phyloP scores from a whole-genome alignment of 2,888 invertebrate genomes.

The Incurvaria masculella region DNA sequence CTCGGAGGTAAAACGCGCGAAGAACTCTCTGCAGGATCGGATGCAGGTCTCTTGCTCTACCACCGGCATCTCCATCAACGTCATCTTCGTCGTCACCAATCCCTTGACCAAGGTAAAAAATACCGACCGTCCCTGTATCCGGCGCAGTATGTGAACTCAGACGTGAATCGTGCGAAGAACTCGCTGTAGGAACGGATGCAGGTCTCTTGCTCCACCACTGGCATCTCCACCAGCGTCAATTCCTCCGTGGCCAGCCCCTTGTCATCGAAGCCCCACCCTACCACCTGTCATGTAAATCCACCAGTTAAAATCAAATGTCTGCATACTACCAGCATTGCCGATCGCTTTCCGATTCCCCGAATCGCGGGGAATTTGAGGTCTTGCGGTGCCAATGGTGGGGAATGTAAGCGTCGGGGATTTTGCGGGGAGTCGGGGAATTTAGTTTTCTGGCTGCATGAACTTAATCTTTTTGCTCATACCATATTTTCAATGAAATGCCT shows the following conservation, averaged over 20 bases:
- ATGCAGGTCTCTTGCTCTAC: constrained; percentile 36
- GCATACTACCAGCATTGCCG: too few relatives aligned
- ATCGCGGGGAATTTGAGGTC: too few relatives aligned
- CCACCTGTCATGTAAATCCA: too few relatives aligned
- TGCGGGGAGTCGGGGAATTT: too few relatives aligned
- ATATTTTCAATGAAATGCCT: too few relatives aligned
- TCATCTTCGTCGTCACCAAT: too few relatives aligned
- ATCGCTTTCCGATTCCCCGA: too few relatives aligned
- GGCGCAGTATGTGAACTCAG: constrained; percentile 53
- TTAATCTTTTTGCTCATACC: too few relatives aligned
- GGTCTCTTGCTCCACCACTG: constrained; percentile 55
- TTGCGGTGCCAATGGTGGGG: too few relatives aligned
- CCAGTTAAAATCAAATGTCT: too few relatives aligned
- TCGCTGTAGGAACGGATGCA: constrained; percentile 60
- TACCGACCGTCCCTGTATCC: constrained; percentile 44
- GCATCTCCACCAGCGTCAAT: constrained; percentile 57
- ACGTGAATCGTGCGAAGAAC: constrained; percentile 58
- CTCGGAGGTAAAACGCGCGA: constrained; percentile 32
- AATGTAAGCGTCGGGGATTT: too few relatives aligned
- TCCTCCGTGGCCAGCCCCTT: constrained; percentile 56
- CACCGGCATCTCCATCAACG: constrained; percentile 38
- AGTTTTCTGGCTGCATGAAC: too few relatives aligned
- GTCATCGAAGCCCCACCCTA: constrained; percentile 58
- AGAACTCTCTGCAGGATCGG: constrained; percentile 39
- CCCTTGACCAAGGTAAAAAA: constrained; percentile 30